Percentiles rank a stretch among this genome's conserved stretches.
phyloP scores from a whole-genome alignment of 2,888 invertebrate species.

The Andrena flavipes region DNA sequence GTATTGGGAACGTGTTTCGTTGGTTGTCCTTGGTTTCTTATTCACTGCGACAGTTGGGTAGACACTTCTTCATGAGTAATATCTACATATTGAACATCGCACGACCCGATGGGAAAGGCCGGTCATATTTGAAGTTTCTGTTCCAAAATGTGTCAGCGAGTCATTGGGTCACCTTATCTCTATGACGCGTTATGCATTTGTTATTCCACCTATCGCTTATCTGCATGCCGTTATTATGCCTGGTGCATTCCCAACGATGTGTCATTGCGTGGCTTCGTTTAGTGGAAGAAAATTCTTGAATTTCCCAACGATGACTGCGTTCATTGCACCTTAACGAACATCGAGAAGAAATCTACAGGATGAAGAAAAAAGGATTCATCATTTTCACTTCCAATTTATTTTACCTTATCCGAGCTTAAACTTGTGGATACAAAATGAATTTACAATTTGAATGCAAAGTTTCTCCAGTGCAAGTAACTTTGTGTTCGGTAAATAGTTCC shows the following conservation, averaged over 20 bases:
- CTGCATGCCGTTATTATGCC: constrained; percentile 53
- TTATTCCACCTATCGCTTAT: constrained; percentile 63
- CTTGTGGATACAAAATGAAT: too few relatives aligned
- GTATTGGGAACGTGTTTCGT: too few relatives aligned
- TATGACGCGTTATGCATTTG: constrained; percentile 59
- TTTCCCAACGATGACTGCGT: constrained; percentile 36
- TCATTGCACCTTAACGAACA: not conserved
- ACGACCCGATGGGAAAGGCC: not conserved
- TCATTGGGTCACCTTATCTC: constrained; percentile 50
- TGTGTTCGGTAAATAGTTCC: not conserved
- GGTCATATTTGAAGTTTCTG: constrained; percentile 29
- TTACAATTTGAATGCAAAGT: too few relatives aligned
- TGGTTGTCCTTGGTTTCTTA: not conserved
- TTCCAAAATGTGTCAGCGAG: constrained; percentile 40
- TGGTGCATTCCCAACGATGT: constrained; percentile 46
- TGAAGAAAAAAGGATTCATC: too few relatives aligned
- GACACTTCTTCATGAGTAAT: constrained; percentile 21
- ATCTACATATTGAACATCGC: constrained; percentile 21
- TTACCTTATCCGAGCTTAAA: too few relatives aligned
- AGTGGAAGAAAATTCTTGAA: constrained; percentile 32
- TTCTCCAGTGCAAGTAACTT: too few relatives aligned
- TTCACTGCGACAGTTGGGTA: not conserved
- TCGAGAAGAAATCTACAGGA: not conserved
- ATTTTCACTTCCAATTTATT: too few relatives aligned
- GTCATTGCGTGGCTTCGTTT: constrained; percentile 45